Conservation (phyloP, 2,113 vertebrate species). For the Eulemur rufifrons region DNA sequence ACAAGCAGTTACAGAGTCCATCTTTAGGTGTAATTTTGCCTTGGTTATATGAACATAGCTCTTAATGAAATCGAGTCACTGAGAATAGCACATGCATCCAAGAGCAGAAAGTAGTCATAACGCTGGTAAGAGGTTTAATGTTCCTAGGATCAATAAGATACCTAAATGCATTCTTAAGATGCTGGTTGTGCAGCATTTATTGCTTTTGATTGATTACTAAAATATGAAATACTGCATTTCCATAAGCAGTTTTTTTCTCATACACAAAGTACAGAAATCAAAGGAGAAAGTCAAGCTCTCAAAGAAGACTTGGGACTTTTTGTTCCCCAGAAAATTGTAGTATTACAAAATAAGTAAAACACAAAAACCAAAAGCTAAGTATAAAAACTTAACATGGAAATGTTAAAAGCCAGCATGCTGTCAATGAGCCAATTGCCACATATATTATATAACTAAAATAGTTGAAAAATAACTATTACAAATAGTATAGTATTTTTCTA, state of each 20-base stretch:
- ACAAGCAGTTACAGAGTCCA: background rate
- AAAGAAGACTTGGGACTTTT: background rate
- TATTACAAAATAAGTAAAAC: background rate
- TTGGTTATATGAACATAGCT: background rate
- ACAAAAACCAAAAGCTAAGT: background rate
- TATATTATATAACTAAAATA: background rate
- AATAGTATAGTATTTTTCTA: background rate
- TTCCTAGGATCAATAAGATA: conserved; percentile 60
- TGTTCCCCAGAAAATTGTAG: background rate
- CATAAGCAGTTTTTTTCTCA: conserved; percentile 57
- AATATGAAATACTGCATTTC: conserved; percentile 64
- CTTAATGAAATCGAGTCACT: conserved; percentile 57
- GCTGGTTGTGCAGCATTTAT: conserved; percentile 49
- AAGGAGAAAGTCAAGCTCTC: conserved; percentile 9
- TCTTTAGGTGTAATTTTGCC: conserved; percentile 6
- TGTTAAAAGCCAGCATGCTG: background rate
- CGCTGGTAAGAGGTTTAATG: conserved; percentile 46
- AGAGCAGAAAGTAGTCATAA: conserved; percentile 39
- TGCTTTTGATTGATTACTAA: conserved; percentile 67
- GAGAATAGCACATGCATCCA: background rate
- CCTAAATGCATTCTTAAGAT: conserved; percentile 66
- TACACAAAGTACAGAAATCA: conserved; percentile 43
- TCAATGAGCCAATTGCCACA: background rate
- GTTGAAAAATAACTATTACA: background rate
- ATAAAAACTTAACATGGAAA: background rate